Base-by-base conservation (phyloP, 1,140 invertebrate genomes). In the Berghia stephanieae region DNA sequence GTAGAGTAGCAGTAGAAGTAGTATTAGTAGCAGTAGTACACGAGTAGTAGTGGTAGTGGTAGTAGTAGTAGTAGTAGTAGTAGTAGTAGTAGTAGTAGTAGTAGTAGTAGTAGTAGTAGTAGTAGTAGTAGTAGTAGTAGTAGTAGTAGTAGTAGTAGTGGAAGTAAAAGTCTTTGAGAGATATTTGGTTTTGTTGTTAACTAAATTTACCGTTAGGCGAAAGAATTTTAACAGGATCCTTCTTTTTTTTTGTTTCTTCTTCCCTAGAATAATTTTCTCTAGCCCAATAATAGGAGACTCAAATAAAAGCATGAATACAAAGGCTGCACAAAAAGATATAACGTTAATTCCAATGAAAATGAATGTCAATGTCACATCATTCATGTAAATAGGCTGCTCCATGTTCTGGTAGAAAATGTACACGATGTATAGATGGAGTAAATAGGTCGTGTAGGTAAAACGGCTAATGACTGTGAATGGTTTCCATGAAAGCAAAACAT, bases 261-360 rank as follows among this genome's bases (percentile, higher is more conserved):
- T n/a, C n/a, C n/a, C n/a, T n/a, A n/a, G n/a, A n/a, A n/a, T n/a
- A 13, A 82, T 67, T 76, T 83, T 83, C 31, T 86, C 85, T 8
- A 88, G 27, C 1, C 77, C 80, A 4, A 87, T 74, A 44, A 88
- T 74, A 46, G 87, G 87, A 34, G 82, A 81, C 80, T 88, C 87
- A 70, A 88, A 83, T 21, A 83, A 70, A 55, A 87, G 49, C 3
- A 86, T 82, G 16, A 85, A 34, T 24, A 87, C 24, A 40, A 87
- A 83, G 8, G 87, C n/a, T n/a, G 42, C 42, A 16, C 43, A 21
- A 31, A 31, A 40, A 1, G 68, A 44, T 13, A 70, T 44, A 16
- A 46, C 1, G 6, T 44, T 40, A 4, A 70, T n/a, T 42, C 68
- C 68, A 10, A 70, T 40, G 18, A 27, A 70, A 2, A 43, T 44